Evolutionary conservation across 2,113 vertebrate genomes (phyloP), one percentile per base, ranked within the genome.

Genomic region (Jacana jacana): DNA sequence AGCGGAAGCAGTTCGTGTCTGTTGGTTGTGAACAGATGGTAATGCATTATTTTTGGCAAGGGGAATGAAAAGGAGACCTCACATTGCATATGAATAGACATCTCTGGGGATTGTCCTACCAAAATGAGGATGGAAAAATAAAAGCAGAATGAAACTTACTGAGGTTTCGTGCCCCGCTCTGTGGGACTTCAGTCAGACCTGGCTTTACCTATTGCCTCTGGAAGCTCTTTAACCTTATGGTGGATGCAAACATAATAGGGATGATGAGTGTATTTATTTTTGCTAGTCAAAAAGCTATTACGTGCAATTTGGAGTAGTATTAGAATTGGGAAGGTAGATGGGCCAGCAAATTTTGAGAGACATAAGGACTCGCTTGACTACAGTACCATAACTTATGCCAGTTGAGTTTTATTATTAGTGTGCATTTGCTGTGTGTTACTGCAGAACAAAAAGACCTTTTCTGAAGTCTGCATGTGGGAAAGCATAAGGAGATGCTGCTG

Each of bases 21-120:
- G 81, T 46, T 77, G 88, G 82, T 49, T 96, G 86, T 86, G 95
- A 96, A 91, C 94, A 95, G 93, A 96, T 92, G 95, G 95, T 25
- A 87, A 89, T 76, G 82, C 86, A 35, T 95, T 96, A 87, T 94
- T 96, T 95, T 83, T 97, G 93, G 92, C 93, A 75, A 4, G 12
- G 61, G 20, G 69, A 93, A 91, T 72, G 72, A 70, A 93, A 88
- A 88, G 81, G 68, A 91, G 76, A 97, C 83, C 81, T 96, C 81
- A 68, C 54, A 4, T 95, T 95, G 91, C 94, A 92, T 96, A 81
- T 92, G 92, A 97, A 96, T 95, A 94, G 88, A 44, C 25, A n/a
- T 96, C 92, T 86, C 92, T 31, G 23, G 88, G 88, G 57, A 75
- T 40, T 82, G 40, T 83, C 75, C 79, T 91, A 49, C 71, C 33